Evolutionary conservation across 2,888 invertebrate species (phyloP), one percentile per base, ranked within the genome.

Genomic region (Apodemia mormo): DNA sequence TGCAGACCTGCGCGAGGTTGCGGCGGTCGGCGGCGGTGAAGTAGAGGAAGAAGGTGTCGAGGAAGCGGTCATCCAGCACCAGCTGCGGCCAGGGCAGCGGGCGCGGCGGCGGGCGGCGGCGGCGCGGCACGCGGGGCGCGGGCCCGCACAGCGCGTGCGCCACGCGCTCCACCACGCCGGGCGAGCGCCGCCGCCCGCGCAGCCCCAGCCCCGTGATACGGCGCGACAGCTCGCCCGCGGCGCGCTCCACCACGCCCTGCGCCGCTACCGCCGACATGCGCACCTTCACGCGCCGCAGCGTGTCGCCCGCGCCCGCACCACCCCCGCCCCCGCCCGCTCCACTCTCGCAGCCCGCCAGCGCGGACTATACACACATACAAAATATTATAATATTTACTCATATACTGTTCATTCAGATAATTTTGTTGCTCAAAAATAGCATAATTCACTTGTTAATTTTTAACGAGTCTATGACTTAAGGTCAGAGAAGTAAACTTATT

Each of bases 211-310:
- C 97, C 83, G 97, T 97, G 90, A 98, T 97, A 83, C 97, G 95
- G 85, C 97, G 97, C 79, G 97, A 96, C 76, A 98, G 94, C 91
- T 98, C 97, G 76, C 97, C 97, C 79, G 97, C 97, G 81, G 97
- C 97, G 83, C 97, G 95, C 94, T 98, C 97, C 89, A 98, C 97
- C 84, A 97, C 97, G 82, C 97, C 97, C 90, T 97, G 97, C 81
- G 97, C 96, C 80, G 97, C 97, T 92, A 97, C 96, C 83, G 96
- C 96, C 85, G 96, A 96, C 96, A 96, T 96, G 84, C 91, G 92
- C 83, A 92, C 91, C 82, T 93, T 92, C 71, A 93, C 93, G 79
- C 92, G 89, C 75, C 92, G 88, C 75, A 92, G 88, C 75, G 92
- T 90, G 84, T 92, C 92, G 76, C 79, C 80, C 73, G 81, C 78